phyloP scores from a whole-genome alignment of 1,140 invertebrate genomes.

The Drosophila persimilis region DNA sequence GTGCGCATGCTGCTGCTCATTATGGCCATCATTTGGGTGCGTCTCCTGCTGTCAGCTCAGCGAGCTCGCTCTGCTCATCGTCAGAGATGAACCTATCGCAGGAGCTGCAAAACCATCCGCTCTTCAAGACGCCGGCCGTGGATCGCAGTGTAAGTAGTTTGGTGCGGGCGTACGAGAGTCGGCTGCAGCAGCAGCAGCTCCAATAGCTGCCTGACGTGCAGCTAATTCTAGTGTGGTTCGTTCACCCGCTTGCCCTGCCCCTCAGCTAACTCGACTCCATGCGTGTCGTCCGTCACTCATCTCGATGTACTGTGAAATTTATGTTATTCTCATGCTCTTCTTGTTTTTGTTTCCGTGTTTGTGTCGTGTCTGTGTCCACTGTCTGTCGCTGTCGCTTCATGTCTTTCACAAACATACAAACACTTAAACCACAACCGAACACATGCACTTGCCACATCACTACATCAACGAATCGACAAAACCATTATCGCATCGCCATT shows the following conservation, averaged over 20 bases:
- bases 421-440: slow-evolving; percentile 23
- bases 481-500: slow-evolving; percentile 13
- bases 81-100: slow-evolving; percentile 83
- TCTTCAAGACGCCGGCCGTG: slow-evolving; percentile 79
- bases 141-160: slow-evolving; percentile 82
- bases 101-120: slow-evolving; percentile 82
- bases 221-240: slow-evolving; percentile 1
- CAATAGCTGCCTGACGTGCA: slow-evolving; percentile 3
- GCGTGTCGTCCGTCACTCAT: slow-evolving; percentile 31
- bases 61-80: slow-evolving; percentile 78
- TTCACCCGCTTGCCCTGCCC: slow-evolving; percentile 53
- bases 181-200: slow-evolving; percentile 43
- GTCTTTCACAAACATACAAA: slow-evolving; percentile 39
- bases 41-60: slow-evolving; percentile 80
- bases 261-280: slow-evolving; percentile 45
- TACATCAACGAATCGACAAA: background rate
- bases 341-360: slow-evolving; percentile 61
- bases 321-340: slow-evolving; percentile 74
- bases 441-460: slow-evolving; percentile 19
- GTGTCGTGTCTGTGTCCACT: slow-evolving; percentile 53
- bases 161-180: slow-evolving; percentile 61
- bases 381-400: slow-evolving; percentile 48
- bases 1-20: slow-evolving; percentile 54
- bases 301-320: slow-evolving; percentile 60
- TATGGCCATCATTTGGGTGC: slow-evolving; percentile 73